Conservation (phyloP, 2,797 vertebrate genomes). For the Benthosema pterotum region DNA sequence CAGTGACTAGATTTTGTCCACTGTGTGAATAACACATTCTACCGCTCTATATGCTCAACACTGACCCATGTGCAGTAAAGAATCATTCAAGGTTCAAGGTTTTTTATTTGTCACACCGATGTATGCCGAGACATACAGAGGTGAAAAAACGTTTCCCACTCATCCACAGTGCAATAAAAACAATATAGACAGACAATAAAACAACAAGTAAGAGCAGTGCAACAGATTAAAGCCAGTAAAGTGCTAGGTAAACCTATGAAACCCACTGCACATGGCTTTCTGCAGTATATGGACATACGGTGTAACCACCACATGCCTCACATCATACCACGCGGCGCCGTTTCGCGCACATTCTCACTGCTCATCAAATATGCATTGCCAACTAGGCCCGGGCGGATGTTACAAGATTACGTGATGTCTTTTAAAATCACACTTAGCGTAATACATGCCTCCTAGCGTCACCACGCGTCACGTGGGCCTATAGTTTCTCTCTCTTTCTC, state of each 20-base stretch:
- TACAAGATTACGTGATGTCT: slow-evolving; percentile 8
- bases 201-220: no score
- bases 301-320: not conserved
- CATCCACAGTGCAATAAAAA: no score
- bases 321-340: slow-evolving; percentile 32
- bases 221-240: no score
- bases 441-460: slow-evolving; percentile 23
- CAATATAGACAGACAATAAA: no score
- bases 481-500: slow-evolving; percentile 17
- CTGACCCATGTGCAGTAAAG: slow-evolving; percentile 16
- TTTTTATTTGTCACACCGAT: no score
- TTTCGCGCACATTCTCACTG: slow-evolving; percentile 28
- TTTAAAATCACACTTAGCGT: slow-evolving; percentile 29
- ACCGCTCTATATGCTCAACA: slow-evolving; percentile 5
- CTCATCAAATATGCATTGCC: slow-evolving; percentile 15
- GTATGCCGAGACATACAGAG: no score
- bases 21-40: no score
- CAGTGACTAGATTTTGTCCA: no score
- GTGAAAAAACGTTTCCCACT: no score
- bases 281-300: slow-evolving; percentile 15
- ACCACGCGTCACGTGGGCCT: slow-evolving; percentile 17
- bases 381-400: not conserved
- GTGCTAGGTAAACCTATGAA: no score
- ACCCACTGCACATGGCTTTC: slow-evolving; percentile 32
- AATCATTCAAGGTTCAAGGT: no score